A percentile compares a stretch with the other conserved stretches of the same genome.
These are phyloP conservation scores for Apomyelois bistriatella DNA, from an alignment of 2,888 invertebrate species.

Conservation along the genomic window DNA sequence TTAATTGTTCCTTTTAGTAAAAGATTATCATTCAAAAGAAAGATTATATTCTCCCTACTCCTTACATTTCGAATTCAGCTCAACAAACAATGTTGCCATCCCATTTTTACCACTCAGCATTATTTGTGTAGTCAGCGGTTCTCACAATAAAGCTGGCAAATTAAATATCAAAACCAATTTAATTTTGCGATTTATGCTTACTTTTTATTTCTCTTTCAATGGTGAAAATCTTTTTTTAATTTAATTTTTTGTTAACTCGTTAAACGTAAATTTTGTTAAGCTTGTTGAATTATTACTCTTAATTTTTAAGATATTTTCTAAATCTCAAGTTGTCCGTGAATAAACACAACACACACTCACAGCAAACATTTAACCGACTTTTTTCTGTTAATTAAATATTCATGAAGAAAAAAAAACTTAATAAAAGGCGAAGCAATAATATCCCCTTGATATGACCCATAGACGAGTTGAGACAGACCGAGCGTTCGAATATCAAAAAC, in stretches of 20 bases:
- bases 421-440: background rate
- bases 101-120: background rate
- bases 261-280: background rate
- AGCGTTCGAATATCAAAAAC: too few relatives aligned
- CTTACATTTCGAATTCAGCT: background rate
- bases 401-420: too few relatives aligned
- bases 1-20: too few relatives aligned
- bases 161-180: constrained; percentile 13
- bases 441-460: background rate
- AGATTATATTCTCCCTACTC: background rate
- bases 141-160: constrained; percentile 8
- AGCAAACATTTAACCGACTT: too few relatives aligned
- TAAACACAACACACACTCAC: too few relatives aligned
- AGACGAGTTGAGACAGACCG: background rate
- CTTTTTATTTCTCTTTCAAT: background rate
- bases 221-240: background rate
- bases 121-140: constrained; percentile 8
- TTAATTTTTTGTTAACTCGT: constrained; percentile 4
- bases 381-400: too few relatives aligned
- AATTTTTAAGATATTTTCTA: too few relatives aligned
- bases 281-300: background rate
- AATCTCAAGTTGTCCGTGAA: too few relatives aligned
- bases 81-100: background rate
- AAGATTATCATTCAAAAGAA: too few relatives aligned
- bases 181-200: constrained; percentile 10